Evolutionary conservation across 2,888 invertebrate species (phyloP).

Genomic region (Isoperla grammatica): DNA sequence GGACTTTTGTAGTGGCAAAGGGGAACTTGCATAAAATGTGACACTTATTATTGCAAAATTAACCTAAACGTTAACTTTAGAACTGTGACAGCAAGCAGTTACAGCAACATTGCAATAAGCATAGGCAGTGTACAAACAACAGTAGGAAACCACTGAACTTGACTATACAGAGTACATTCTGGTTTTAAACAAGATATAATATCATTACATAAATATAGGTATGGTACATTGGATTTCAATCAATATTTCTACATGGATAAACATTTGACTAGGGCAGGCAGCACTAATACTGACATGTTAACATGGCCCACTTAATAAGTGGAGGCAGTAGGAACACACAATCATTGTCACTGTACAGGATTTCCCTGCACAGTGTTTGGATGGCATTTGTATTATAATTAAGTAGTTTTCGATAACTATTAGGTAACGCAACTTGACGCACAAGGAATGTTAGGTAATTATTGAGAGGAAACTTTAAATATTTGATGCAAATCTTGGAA

Average conservation of each 20-base stretch:
- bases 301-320: conserved; percentile 4
- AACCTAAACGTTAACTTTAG: not conserved
- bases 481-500: too few relatives aligned
- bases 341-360: not conserved
- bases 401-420: not conserved
- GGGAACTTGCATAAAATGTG: too few relatives aligned
- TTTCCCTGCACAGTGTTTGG: not conserved
- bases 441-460: conserved; percentile 2
- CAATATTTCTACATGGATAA: not conserved
- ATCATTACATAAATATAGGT: too few relatives aligned
- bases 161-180: too few relatives aligned
- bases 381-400: not conserved
- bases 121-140: not conserved
- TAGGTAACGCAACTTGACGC: not conserved
- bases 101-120: not conserved
- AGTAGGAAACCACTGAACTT: too few relatives aligned
- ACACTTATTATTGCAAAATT: not conserved
- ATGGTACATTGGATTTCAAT: not conserved
- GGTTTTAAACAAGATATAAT: too few relatives aligned
- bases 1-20: too few relatives aligned
- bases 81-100: not conserved
- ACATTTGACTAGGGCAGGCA: conserved; percentile 21
- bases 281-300: conserved; percentile 26
- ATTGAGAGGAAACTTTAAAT: not conserved
- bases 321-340: conserved; percentile 21